phyloP scores from a whole-genome alignment of 2,113 vertebrate species.

The Mobula birostris region DNA sequence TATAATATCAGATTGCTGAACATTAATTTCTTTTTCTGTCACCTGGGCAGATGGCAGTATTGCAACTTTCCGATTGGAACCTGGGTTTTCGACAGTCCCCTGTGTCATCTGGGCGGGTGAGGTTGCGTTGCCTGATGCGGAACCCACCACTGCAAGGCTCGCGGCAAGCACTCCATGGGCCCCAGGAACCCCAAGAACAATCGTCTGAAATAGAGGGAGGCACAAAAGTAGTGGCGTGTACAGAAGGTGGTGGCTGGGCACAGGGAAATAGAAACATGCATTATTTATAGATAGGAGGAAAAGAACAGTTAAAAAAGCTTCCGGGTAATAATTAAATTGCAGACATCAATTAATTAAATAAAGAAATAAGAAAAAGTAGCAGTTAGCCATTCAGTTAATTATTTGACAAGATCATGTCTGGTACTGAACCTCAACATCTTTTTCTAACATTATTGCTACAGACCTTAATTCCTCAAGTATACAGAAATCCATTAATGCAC shows the following conservation, averaged over 20 bases:
- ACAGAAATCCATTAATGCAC: no score
- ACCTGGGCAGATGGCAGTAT: slow-evolving; percentile 72
- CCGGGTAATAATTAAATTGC: no score
- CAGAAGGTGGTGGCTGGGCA: not conserved
- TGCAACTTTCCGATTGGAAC: slow-evolving; percentile 77
- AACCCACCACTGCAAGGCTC: slow-evolving; percentile 73
- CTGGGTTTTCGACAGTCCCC: slow-evolving; percentile 52
- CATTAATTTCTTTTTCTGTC: slow-evolving; percentile 22
- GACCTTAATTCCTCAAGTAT: no score
- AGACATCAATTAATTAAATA: no score
- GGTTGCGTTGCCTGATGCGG: slow-evolving; percentile 60
- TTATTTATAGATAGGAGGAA: no score
- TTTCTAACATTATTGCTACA: no score
- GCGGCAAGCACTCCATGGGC: slow-evolving; percentile 69
- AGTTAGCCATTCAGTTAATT: no score
- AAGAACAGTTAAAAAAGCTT: not conserved
- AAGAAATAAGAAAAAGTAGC: no score
- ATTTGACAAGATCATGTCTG: no score
- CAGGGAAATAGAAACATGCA: not conserved
- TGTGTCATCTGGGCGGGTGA: slow-evolving; percentile 38
- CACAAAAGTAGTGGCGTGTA: not conserved
- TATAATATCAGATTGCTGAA: no score
- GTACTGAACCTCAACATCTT: no score
- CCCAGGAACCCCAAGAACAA: slow-evolving; percentile 75
- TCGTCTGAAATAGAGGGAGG: slow-evolving; percentile 51